These are phyloP conservation scores for Sebastes umbrosus DNA, from an alignment of 2,797 vertebrate species.

Conservation along the genomic window DNA sequence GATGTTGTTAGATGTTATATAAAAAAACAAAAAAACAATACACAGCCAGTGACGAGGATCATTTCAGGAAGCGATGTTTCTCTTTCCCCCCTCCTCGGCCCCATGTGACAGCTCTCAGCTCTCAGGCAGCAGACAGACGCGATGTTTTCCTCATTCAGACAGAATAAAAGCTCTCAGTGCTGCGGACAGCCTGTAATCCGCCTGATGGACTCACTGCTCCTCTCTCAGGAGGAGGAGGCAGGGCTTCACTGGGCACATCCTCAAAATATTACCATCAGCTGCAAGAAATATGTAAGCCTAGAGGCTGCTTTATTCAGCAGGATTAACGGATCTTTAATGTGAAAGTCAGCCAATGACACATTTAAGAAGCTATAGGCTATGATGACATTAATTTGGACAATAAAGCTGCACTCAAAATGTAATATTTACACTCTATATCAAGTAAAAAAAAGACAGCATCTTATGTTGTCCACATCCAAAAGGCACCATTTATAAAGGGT, in stretches of 20 bases:
- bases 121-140: conserved; percentile 50
- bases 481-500: neutral
- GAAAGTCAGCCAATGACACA: neutral
- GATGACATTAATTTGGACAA: neutral
- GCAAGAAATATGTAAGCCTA: neutral
- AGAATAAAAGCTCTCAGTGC: conserved; percentile 39
- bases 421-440: neutral
- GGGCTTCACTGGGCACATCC: conserved; percentile 43
- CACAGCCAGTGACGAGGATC: conserved; percentile 56
- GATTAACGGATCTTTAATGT: neutral
- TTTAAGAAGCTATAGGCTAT: neutral
- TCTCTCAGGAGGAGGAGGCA: conserved; percentile 41
- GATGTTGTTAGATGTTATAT: neutral
- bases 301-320: neutral
- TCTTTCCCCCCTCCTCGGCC: conserved; percentile 50
- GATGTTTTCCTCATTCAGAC: conserved; percentile 75
- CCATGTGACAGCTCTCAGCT: conserved; percentile 79
- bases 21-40: neutral
- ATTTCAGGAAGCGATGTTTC: conserved; percentile 81
- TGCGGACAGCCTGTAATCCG: conserved; percentile 46
- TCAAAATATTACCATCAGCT: neutral
- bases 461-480: neutral
- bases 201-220: conserved; percentile 32
- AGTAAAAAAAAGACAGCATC: neutral
- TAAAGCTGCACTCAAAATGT: neutral